phyloP scores from a whole-genome alignment of 2,888 invertebrate species.

The Coleophora deauratella region DNA sequence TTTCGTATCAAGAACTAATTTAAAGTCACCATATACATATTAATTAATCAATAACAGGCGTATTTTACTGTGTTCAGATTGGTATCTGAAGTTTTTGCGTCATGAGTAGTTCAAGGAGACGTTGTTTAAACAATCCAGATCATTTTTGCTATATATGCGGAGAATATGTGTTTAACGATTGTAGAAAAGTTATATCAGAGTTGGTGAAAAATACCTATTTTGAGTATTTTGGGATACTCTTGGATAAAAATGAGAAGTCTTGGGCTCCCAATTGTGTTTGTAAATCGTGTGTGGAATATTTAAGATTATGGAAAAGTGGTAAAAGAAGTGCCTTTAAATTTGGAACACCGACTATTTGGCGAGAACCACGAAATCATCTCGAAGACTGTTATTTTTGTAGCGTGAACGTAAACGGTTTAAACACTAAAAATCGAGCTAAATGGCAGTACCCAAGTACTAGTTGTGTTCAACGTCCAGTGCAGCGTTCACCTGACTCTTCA shows the following conservation, averaged over 20 bases:
- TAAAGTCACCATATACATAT: too few species aligned
- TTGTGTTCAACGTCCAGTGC: conserved; percentile 1
- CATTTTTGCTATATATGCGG: too few species aligned
- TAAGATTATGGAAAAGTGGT: conserved; percentile 9
- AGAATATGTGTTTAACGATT: too few species aligned
- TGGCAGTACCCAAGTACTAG: neutral
- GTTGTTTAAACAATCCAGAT: too few species aligned
- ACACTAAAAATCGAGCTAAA: conserved; percentile 8
- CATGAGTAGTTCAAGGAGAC: too few species aligned
- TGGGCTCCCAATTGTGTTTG: conserved; percentile 7
- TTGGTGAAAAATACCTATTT: conserved; percentile 10
- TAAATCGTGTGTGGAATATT: conserved; percentile 12
- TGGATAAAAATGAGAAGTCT: conserved; percentile 10
- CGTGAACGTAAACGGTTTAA: conserved; percentile 5
- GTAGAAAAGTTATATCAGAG: neutral
- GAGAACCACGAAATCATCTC: conserved; percentile 9
- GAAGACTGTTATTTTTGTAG: conserved; percentile 9
- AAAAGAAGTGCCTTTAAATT: conserved; percentile 10
- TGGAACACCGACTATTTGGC: conserved; percentile 10
- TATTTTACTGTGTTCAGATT: too few species aligned
- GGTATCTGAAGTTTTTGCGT: too few species aligned
- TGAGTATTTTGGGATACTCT: conserved; percentile 6
- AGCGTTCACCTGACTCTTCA: neutral
- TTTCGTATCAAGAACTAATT: too few species aligned
- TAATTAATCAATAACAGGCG: too few species aligned